These are phyloP conservation scores for Calliphora vicina DNA, from an alignment of 1,140 invertebrate genomes.

Conservation along the genomic window DNA sequence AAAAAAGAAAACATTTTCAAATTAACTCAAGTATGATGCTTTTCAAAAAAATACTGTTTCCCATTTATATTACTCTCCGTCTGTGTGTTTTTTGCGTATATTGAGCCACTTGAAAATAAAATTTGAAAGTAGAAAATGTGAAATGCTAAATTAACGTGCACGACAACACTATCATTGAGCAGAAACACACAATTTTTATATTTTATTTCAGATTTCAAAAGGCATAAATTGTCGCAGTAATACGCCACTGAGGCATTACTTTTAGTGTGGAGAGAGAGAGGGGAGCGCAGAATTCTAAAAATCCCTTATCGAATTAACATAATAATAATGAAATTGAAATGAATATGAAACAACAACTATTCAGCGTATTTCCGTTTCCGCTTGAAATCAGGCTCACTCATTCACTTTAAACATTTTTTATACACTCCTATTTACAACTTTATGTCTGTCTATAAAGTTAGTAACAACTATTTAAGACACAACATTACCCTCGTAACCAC, in stretches of 20 bases:
- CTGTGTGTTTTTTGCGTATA: neutral
- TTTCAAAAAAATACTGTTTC: neutral
- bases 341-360: slow-evolving; percentile 10
- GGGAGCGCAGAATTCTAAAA: neutral
- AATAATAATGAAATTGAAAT: slow-evolving; percentile 10
- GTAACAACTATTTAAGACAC: too few species aligned
- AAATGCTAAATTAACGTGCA: neutral
- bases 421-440: too few species aligned
- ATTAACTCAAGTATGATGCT: neutral
- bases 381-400: neutral
- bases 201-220: neutral
- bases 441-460: too few species aligned
- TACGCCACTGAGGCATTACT: neutral
- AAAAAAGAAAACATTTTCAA: neutral
- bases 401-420: neutral
- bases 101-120: neutral
- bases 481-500: too few species aligned
- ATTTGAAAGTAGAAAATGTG: neutral
- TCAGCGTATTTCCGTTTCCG: slow-evolving; percentile 24
- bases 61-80: neutral
- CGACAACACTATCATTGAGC: too few species aligned
- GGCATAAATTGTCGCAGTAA: neutral
- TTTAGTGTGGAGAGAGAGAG: too few species aligned
- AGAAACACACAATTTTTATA: neutral
- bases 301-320: slow-evolving; percentile 29